Percentiles rank a stretch among this genome's conserved stretches.
phyloP scores from a whole-genome alignment of 2,113 vertebrate species.

The Circaetus cinerascens region DNA sequence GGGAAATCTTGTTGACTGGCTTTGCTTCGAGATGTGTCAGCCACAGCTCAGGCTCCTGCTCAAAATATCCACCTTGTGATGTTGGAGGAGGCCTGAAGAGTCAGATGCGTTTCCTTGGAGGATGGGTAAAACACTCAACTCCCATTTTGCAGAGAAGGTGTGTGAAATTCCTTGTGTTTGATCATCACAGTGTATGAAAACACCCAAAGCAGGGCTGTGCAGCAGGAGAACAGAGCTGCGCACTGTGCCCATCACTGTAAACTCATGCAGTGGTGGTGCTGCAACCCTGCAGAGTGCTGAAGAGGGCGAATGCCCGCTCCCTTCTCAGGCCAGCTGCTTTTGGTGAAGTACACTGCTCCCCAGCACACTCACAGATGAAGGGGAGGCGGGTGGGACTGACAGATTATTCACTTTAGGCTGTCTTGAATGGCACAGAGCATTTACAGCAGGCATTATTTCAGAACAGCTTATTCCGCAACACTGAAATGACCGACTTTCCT shows the following conservation, averaged over 20 bases:
- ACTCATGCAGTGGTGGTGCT: rapidly evolving
- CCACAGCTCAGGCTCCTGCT: neutral
- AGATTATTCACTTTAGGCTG: neutral
- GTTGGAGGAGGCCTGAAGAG: neutral
- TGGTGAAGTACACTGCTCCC: rapidly evolving
- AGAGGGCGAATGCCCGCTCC: rapidly evolving
- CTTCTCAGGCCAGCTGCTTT: neutral
- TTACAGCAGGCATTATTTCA: neutral
- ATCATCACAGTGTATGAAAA: rapidly evolving
- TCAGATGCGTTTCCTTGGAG: neutral
- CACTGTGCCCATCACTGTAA: rapidly evolving
- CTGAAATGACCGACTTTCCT: neutral
- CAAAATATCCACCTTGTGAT: neutral
- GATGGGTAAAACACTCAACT: neutral
- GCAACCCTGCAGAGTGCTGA: rapidly evolving
- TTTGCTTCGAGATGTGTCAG: neutral
- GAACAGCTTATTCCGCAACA: neutral
- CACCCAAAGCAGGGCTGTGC: neutral
- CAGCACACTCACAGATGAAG: neutral
- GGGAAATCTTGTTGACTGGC: neutral
- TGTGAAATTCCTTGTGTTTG: neutral
- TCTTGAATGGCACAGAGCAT: neutral
- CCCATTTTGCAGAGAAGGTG: neutral
- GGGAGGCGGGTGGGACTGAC: rapidly evolving
- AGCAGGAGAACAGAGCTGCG: neutral